Percentiles rank a stretch among this genome's conserved stretches.
Evolutionary conservation across 2,797 vertebrate species (phyloP).

Genomic region (Channa striata): DNA sequence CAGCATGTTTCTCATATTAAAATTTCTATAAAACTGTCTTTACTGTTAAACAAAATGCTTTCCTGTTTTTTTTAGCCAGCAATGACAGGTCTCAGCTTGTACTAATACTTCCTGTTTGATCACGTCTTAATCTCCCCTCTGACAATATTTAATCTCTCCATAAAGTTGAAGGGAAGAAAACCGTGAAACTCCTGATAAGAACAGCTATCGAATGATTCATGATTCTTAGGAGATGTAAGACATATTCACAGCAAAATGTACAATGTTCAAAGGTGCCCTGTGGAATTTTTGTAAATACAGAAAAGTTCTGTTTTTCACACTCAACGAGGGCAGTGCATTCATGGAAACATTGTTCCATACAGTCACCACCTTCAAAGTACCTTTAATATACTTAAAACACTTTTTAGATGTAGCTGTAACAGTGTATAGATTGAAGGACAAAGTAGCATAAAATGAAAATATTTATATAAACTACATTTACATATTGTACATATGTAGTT

Average conservation of each 20-base stretch:
- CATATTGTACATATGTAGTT: not conserved
- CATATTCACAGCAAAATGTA: too few species aligned
- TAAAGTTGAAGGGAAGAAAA: not conserved
- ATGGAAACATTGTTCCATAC: too few species aligned
- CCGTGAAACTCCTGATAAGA: not conserved
- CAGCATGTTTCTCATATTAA: not conserved
- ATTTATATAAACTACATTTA: too few species aligned
- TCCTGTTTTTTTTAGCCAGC: not conserved
- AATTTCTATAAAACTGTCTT: not conserved
- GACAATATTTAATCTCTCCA: not conserved
- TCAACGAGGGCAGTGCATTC: too few species aligned
- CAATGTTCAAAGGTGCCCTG: not conserved
- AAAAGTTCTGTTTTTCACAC: too few species aligned
- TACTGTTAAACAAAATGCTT: not conserved
- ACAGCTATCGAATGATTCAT: not conserved
- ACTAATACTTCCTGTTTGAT: slow-evolving; percentile 2
- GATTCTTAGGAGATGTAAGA: too few species aligned
- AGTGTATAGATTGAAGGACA: too few species aligned
- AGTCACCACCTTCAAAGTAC: too few species aligned
- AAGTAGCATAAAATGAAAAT: too few species aligned
- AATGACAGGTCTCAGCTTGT: not conserved
- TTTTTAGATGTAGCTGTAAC: too few species aligned
- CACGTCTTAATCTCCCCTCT: not conserved
- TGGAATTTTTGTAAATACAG: too few species aligned
- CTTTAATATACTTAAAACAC: too few species aligned